Conservation (phyloP, 2,113 vertebrate species). For the Benitochromis conjunctus region DNA sequence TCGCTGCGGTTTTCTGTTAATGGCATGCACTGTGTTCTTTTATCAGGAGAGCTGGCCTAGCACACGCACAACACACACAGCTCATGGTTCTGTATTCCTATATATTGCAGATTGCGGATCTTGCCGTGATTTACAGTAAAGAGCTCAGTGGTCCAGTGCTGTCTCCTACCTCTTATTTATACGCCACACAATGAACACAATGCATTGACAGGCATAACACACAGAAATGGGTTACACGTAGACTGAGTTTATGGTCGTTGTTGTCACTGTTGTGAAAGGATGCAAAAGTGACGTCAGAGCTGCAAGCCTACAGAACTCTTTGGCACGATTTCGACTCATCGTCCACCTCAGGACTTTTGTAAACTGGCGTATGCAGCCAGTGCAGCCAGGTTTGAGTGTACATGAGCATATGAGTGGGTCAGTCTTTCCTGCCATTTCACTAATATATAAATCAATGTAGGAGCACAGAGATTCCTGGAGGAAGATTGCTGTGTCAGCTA, state of each 20-base stretch:
- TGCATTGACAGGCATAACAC: too few relatives aligned
- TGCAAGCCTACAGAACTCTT: background rate
- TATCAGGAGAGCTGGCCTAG: too few relatives aligned
- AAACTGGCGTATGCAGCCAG: background rate
- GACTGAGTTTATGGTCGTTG: background rate
- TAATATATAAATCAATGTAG: background rate
- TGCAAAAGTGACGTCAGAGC: background rate
- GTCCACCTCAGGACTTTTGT: background rate
- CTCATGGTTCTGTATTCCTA: too few relatives aligned
- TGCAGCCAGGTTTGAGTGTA: background rate
- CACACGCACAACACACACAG: too few relatives aligned
- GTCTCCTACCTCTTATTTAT: too few relatives aligned
- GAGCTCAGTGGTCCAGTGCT: too few relatives aligned
- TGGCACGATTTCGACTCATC: background rate
- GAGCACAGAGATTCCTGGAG: background rate
- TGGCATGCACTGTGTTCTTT: too few relatives aligned
- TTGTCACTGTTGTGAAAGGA: background rate
- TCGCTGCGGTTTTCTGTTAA: too few relatives aligned
- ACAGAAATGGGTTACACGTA: background rate
- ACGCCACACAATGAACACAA: too few relatives aligned
- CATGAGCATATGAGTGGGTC: background rate
- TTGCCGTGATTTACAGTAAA: too few relatives aligned
- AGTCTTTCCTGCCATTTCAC: background rate
- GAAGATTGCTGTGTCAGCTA: background rate
- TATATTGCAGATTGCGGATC: too few relatives aligned